phyloP scores from a whole-genome alignment of 2,888 invertebrate species.

The Plebejus argus region DNA sequence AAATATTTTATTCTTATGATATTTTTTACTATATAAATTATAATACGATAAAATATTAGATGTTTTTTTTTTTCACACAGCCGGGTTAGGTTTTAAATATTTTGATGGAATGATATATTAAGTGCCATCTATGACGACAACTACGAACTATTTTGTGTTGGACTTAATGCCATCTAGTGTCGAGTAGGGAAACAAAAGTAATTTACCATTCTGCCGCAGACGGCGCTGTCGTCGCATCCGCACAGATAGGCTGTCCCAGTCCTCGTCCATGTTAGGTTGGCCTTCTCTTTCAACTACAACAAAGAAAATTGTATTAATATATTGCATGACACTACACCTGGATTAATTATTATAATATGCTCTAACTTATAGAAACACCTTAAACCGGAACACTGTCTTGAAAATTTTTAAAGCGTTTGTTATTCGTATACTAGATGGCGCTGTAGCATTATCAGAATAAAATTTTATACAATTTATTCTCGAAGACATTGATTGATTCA shows the following conservation, averaged over 20 bases:
- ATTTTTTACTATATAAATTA: no score
- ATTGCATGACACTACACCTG: background rate
- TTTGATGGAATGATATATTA: background rate
- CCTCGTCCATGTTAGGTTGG: conserved; percentile 84
- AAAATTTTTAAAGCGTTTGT: background rate
- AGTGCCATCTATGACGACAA: background rate
- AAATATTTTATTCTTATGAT: no score
- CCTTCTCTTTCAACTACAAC: conserved; percentile 77
- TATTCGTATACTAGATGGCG: background rate
- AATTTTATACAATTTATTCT: no score
- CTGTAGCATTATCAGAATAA: background rate
- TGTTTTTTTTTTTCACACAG: no score
- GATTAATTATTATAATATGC: background rate
- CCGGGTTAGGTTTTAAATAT: no score
- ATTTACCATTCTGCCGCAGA: conserved; percentile 67
- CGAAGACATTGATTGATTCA: no score
- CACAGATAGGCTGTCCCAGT: conserved; percentile 90
- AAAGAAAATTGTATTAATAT: conserved; percentile 36
- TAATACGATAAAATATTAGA: no score
- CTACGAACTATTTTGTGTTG: background rate
- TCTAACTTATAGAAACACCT: no score
- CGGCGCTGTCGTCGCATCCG: conserved; percentile 85
- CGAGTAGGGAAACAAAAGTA: conserved; percentile 41
- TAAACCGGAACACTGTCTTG: background rate
- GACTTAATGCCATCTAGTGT: conserved; percentile 45